Evolutionary conservation across 2,113 vertebrate species (phyloP).

Genomic region (Junco hyemalis): DNA sequence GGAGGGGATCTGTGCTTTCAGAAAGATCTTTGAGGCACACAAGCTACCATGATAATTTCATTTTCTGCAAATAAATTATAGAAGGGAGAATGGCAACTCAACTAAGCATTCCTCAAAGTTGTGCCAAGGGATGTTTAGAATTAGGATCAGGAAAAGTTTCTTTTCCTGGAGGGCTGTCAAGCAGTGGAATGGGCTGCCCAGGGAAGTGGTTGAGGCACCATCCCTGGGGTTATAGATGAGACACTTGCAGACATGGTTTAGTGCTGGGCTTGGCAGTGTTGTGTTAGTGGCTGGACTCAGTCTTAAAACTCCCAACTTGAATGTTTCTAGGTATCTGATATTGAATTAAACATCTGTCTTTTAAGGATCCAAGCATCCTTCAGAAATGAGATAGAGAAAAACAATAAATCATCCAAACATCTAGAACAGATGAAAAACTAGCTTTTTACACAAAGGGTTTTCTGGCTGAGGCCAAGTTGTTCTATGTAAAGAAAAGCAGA

Average conservation of each 20-base stretch:
- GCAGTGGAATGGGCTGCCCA: neutral
- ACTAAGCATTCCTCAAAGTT: neutral
- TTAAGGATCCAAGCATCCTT: neutral
- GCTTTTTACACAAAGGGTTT: neutral
- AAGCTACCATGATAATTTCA: neutral
- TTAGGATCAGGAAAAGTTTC: neutral
- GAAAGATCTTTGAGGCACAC: neutral
- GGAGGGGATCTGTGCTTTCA: neutral
- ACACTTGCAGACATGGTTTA: neutral
- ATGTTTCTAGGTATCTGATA: neutral
- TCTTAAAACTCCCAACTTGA: neutral
- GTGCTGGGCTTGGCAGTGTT: neutral
- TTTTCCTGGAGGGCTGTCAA: neutral
- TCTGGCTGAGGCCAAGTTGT: neutral
- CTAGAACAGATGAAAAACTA: neutral
- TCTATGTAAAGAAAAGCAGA: neutral
- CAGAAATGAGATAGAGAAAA: neutral
- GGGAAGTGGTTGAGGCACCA: neutral
- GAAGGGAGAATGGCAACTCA: neutral
- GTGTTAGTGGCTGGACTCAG: neutral
- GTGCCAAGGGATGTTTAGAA: neutral
- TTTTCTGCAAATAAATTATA: neutral
- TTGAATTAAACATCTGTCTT: neutral
- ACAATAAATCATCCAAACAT: neutral
- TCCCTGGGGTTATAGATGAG: neutral